Evolutionary conservation across 2,888 invertebrate genomes (phyloP).

Genomic region (Pyrrhosoma nymphula): DNA sequence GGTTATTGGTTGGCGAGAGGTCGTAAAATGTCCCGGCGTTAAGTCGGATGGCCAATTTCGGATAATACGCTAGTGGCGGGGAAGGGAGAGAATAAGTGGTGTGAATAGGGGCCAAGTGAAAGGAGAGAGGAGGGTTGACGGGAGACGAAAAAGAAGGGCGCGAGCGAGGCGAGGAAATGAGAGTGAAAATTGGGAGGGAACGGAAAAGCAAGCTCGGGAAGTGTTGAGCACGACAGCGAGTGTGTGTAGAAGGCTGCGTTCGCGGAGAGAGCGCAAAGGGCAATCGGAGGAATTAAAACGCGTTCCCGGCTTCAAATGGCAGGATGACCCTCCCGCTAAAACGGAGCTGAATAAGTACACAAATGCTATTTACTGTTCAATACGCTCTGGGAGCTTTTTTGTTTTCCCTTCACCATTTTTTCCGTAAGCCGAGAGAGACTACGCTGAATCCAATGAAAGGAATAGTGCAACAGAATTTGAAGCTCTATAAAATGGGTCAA

Average conservation of each 20-base stretch:
- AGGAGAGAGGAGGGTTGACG: background rate
- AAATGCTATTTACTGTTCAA: background rate
- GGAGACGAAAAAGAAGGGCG: background rate
- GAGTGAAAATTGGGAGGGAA: constrained; percentile 14
- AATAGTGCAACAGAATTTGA: background rate
- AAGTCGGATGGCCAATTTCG: constrained; percentile 37
- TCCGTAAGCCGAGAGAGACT: background rate
- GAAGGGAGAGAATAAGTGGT: background rate
- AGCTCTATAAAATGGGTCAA: background rate
- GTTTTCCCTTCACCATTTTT: background rate
- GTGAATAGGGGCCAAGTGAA: background rate
- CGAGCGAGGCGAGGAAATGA: background rate
- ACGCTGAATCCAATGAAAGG: background rate
- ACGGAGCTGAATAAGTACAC: background rate
- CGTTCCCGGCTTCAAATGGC: background rate
- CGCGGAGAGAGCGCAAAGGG: background rate
- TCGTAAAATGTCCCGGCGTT: constrained; percentile 11
- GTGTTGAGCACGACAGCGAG: background rate
- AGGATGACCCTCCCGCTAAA: background rate
- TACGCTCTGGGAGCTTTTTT: background rate
- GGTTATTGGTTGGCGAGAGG: background rate
- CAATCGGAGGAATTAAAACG: constrained; percentile 28
- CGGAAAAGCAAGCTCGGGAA: background rate
- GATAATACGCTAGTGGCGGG: background rate
- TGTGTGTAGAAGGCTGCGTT: constrained; percentile 14